phyloP scores from a whole-genome alignment of 1,140 invertebrate genomes.

The Palaemon carinicauda region DNA sequence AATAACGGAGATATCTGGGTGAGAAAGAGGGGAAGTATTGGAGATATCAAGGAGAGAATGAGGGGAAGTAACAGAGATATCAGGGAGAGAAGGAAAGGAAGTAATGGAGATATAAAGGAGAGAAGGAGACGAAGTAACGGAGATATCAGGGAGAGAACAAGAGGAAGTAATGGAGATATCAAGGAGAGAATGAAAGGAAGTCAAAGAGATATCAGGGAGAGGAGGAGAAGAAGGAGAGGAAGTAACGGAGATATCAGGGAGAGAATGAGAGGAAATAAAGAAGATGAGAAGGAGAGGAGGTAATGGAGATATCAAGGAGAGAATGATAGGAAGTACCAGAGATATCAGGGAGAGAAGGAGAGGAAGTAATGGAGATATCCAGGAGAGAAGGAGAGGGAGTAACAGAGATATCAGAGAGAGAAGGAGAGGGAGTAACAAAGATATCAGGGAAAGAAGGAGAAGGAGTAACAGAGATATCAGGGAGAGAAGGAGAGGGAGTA shows the following conservation, averaged over 20 bases:
- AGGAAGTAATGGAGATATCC: too few species aligned
- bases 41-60: too few species aligned
- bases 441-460: background rate
- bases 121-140: background rate
- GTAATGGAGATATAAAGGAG: too few species aligned
- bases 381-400: background rate
- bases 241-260: background rate
- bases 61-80: too few species aligned
- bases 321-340: background rate
- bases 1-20: background rate
- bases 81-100: too few species aligned
- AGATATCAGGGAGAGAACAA: background rate
- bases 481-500: background rate
- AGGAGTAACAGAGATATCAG: background rate
- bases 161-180: background rate
- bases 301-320: background rate
- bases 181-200: background rate
- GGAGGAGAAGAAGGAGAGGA: background rate
- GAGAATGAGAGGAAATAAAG: background rate
- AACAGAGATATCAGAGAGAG: background rate
- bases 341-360: background rate
- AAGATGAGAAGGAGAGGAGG: background rate
- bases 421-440: background rate
- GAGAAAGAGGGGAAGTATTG: background rate
- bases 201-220: background rate